A percentile compares a stretch with the other conserved stretches of the same genome.
These are phyloP conservation scores for Cranoglanis bouderius DNA, from an alignment of 2,113 vertebrate genomes.

Conservation along the genomic window DNA sequence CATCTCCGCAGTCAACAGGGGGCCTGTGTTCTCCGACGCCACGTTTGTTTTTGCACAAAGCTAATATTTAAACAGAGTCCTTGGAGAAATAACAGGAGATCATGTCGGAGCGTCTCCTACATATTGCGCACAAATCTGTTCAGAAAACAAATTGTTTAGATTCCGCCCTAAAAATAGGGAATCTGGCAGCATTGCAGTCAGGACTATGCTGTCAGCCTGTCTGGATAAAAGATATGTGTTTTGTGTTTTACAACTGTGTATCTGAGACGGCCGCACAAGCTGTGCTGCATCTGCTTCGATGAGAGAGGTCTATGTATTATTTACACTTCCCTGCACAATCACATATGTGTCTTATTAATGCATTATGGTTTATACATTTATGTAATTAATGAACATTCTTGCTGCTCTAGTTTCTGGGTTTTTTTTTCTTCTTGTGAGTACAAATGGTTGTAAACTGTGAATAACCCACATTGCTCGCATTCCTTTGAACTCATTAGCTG, in stretches of 20 bases:
- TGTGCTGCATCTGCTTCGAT: constrained; percentile 23
- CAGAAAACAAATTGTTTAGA: constrained; percentile 35
- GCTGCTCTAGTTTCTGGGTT: constrained; percentile 30
- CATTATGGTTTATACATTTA: constrained; percentile 52
- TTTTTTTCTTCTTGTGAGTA: not conserved
- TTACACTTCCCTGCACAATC: constrained; percentile 38
- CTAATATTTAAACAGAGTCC: constrained; percentile 60
- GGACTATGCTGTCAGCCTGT: constrained; percentile 9
- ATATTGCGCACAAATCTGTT: constrained; percentile 24
- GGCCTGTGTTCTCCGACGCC: constrained; percentile 30
- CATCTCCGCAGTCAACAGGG: constrained; percentile 53
- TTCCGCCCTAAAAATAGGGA: constrained; percentile 8
- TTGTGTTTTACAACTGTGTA: not conserved
- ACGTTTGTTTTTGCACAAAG: constrained; percentile 54
- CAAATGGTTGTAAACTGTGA: constrained; percentile 39
- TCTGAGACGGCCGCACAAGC: not conserved
- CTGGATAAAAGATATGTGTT: not conserved
- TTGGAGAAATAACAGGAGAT: constrained; percentile 42
- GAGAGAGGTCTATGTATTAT: constrained; percentile 44
- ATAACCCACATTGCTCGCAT: constrained; percentile 46
- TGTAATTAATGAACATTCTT: constrained; percentile 45
- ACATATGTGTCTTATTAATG: constrained; percentile 50
- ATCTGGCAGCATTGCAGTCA: constrained; percentile 2
- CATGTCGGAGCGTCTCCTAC: constrained; percentile 35
- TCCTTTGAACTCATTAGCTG: constrained; percentile 55